Percentiles rank a stretch among this genome's conserved stretches.
phyloP scores from a whole-genome alignment of 2,797 vertebrate genomes.

The Tragelaphus eurycerus region DNA sequence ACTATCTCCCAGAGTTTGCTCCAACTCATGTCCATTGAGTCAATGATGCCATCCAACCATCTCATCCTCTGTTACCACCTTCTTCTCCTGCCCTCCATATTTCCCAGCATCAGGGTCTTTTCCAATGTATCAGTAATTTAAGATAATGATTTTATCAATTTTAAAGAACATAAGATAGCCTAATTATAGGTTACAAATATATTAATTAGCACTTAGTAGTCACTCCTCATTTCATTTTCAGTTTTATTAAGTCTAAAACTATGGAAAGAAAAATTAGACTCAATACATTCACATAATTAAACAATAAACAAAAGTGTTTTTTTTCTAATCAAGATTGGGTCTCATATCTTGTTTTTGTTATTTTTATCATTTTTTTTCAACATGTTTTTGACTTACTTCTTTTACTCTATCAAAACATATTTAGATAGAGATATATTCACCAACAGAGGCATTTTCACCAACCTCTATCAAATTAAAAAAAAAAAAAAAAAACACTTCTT shows the following conservation, averaged over 20 bases:
- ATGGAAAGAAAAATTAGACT: not conserved
- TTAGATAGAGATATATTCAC: not conserved
- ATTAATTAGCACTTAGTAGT: not conserved
- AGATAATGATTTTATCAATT: not conserved
- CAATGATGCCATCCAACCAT: rapidly evolving
- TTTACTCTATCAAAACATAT: not conserved
- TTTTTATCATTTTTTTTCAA: not conserved
- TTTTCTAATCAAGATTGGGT: not conserved
- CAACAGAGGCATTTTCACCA: not conserved
- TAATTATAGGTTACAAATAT: not conserved
- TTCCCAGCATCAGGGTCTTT: not conserved
- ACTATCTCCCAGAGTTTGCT: not conserved
- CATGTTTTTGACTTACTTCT: not conserved
- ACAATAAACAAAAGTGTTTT: not conserved
- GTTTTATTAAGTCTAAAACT: not conserved
- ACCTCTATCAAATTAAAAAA: not conserved
- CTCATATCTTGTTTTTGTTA: not conserved
- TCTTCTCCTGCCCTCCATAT: not conserved
- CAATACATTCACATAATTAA: not conserved
- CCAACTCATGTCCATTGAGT: not conserved
- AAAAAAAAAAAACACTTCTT: not conserved
- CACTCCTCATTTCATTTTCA: not conserved
- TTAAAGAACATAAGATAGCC: not conserved
- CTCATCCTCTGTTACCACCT: not conserved
- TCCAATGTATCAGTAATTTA: not conserved